Base-by-base conservation (phyloP, 2,888 invertebrate genomes). In the Drosophila anceps region DNA sequence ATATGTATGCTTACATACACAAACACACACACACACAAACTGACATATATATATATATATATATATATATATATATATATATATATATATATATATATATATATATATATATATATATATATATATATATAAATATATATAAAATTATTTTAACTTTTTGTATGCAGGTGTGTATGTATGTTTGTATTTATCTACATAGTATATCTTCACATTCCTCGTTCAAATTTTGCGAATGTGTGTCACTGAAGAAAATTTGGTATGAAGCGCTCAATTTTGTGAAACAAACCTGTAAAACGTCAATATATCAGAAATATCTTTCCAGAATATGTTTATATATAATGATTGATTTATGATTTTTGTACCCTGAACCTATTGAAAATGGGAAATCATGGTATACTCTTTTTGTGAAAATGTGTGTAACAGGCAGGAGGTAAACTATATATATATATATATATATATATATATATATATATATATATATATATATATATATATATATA, bases 211-310 rank as follows among this genome's bases (percentile, higher is more conserved):
- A 44, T 44, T 35, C 24, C 44, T 24, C 1, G n/a, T 44, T 46
- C 7, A 46, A 46, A 33, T 33, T 35, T 58, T 33, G 20, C 44
- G 12, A 46, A 58, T 46, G 33, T 46, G 58, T 58, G 58, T 24
- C 58, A 58, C 20, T 44, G 33, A n/a, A 24, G n/a, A n/a, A 41
- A 44, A 15, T 12, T 44, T 20, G 7, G 31, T 24, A 24, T 33
- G n/a, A 20, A 4, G 4, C 15, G 9, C 4, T 43, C 6, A 41
- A 20, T 13, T 57, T 57, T 46, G 2, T 12, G 8, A n/a, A 27
- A 18, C 4, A 24, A 46, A 5, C 15, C 7, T 13, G 0, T 33
- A 27, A n/a, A 24, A n/a, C 41, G 41, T 13, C 6, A 13, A 33
- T 43, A 20, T 43, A 12, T 20, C 18, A 18, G 9, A 1, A 9